phyloP scores from a whole-genome alignment of 2,797 vertebrate genomes.

The Margarornis squamiger region DNA sequence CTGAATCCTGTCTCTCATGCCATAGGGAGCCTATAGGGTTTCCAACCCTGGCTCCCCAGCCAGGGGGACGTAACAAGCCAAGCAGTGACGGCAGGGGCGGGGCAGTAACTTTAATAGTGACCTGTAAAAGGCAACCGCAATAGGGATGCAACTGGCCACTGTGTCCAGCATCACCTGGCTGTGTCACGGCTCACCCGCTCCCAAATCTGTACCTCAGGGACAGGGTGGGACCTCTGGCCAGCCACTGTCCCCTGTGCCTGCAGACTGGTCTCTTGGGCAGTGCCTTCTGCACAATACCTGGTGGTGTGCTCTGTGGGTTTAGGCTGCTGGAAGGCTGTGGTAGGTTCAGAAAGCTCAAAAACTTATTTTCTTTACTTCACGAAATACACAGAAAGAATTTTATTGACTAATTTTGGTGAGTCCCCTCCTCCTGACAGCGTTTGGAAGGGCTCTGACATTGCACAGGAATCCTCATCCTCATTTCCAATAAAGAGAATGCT shows the following conservation, averaged over 20 bases:
- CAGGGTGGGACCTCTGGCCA: background rate
- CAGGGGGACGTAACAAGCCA: background rate
- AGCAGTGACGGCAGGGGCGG: background rate
- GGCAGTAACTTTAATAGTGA: background rate
- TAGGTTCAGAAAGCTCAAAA: background rate
- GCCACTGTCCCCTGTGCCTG: background rate
- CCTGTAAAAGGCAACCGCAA: background rate
- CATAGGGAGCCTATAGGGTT: background rate
- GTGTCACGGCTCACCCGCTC: background rate
- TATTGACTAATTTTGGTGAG: background rate
- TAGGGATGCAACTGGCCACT: accelerated
- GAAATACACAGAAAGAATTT: background rate
- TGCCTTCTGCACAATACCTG: background rate
- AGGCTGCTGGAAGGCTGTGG: background rate
- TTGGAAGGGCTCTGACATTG: background rate
- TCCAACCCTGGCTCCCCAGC: background rate
- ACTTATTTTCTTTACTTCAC: background rate
- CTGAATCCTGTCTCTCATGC: background rate
- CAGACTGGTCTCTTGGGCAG: background rate
- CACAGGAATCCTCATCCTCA: background rate
- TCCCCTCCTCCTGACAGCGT: background rate
- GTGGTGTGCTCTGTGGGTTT: background rate
- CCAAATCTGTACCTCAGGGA: accelerated
- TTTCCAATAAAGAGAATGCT: background rate
- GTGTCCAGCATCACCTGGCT: accelerated